phyloP scores from a whole-genome alignment of 1,140 invertebrate species.

The Neodiprion fabricii region DNA sequence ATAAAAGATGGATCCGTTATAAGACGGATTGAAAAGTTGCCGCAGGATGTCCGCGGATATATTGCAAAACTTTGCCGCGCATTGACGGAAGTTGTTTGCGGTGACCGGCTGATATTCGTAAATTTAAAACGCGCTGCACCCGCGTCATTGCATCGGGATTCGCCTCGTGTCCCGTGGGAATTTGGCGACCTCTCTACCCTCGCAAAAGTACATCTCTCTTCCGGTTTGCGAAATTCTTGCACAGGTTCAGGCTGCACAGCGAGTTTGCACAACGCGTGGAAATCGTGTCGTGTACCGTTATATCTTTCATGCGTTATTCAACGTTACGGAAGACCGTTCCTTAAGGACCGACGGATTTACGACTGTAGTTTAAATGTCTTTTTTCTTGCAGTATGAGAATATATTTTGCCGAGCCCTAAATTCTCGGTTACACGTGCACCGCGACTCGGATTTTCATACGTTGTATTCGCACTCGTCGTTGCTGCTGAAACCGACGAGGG shows the following conservation, averaged over 20 bases:
- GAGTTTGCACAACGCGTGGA: neutral
- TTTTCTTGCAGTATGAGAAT: neutral
- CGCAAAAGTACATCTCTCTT: neutral
- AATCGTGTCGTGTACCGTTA: neutral
- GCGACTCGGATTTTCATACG: neutral
- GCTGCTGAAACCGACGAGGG: too few relatives aligned
- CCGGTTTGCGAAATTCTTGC: neutral
- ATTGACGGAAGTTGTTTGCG: neutral
- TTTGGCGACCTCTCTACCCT: too few relatives aligned
- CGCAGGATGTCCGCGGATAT: neutral
- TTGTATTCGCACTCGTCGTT: neutral
- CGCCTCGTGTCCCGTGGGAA: neutral
- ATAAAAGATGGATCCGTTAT: neutral
- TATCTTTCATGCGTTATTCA: neutral
- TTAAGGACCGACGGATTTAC: neutral
- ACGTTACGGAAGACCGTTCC: neutral
- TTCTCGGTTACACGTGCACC: neutral
- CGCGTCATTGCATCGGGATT: neutral
- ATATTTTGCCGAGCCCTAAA: too few relatives aligned
- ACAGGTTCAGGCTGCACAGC: neutral
- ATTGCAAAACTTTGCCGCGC: neutral
- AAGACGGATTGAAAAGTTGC: slow-evolving; percentile 7
- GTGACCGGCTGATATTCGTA: neutral
- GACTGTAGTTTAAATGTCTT: neutral
- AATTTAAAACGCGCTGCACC: neutral